Conservation (phyloP, 2,888 invertebrate species). For the Archips crataeganus region DNA sequence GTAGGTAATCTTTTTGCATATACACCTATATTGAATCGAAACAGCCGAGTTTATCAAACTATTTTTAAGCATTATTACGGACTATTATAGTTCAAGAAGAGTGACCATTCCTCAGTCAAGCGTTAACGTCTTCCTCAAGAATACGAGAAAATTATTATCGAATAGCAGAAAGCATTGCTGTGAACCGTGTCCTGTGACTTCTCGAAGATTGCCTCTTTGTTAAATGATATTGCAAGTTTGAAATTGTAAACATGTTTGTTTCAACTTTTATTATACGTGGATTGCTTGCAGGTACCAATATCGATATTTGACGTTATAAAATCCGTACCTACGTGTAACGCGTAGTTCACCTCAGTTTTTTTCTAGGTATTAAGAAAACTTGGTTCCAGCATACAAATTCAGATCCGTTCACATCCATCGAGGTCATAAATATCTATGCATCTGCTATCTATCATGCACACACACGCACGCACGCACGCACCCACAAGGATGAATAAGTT, state of each 20-base stretch:
- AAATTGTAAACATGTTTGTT: slow-evolving; percentile 39
- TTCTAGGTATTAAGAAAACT: too few relatives aligned
- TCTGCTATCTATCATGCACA: too few relatives aligned
- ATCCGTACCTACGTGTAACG: background rate
- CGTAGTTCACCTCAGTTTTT: background rate
- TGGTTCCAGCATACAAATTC: too few relatives aligned
- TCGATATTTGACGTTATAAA: background rate
- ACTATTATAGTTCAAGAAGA: too few relatives aligned
- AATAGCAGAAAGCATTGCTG: background rate
- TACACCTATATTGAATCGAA: too few relatives aligned
- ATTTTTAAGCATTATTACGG: too few relatives aligned
- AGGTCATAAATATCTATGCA: too few relatives aligned
- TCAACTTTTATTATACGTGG: background rate
- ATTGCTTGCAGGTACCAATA: background rate
- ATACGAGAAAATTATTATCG: background rate
- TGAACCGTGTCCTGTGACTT: slow-evolving; percentile 14
- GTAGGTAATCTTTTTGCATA: too few relatives aligned
- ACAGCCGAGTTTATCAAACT: too few relatives aligned
- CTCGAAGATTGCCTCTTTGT: slow-evolving; percentile 17
- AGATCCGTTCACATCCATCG: too few relatives aligned
- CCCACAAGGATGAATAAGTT: too few relatives aligned
- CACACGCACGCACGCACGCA: too few relatives aligned
- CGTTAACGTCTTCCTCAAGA: background rate
- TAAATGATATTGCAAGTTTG: slow-evolving; percentile 24
- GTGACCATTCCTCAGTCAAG: background rate